phyloP scores from a whole-genome alignment of 1,140 invertebrate species.

The Eurytemora carolleeae region DNA sequence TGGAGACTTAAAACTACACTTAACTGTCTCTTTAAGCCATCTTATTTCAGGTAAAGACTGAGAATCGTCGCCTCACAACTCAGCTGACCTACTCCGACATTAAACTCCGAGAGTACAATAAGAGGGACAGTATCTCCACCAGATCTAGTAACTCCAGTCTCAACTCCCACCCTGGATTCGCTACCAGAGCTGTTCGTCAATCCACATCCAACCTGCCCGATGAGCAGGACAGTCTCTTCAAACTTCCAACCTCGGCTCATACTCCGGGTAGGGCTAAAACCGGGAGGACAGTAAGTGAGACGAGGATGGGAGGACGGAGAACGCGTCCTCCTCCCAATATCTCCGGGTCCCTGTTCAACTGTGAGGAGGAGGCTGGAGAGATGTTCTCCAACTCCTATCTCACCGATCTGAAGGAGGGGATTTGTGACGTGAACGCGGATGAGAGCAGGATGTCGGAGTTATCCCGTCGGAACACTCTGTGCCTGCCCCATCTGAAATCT shows the following conservation, averaged over 20 bases:
- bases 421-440: neutral
- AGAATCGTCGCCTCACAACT: neutral
- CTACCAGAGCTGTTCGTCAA: no score
- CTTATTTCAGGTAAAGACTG: no score
- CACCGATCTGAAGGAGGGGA: slow-evolving; percentile 8
- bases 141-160: neutral
- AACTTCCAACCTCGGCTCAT: neutral
- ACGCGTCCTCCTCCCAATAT: neutral
- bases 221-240: neutral
- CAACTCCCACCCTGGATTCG: neutral
- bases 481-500: slow-evolving; percentile 63
- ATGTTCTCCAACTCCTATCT: slow-evolving; percentile 15
- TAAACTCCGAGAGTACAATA: neutral
- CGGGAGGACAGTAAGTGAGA: slow-evolving; percentile 6
- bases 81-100: neutral
- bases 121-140: neutral
- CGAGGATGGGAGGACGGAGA: neutral
- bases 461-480: slow-evolving; percentile 57
- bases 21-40: neutral
- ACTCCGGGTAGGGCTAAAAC: neutral
- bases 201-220: neutral
- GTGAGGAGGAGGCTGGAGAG: slow-evolving; percentile 12
- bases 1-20: neutral
- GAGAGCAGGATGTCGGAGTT: slow-evolving; percentile 41
- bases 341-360: slow-evolving; percentile 5